Percentiles rank a stretch among this genome's conserved stretches.
Evolutionary conservation across 2,888 invertebrate genomes (phyloP).

Genomic region (Augiades crinisus): DNA sequence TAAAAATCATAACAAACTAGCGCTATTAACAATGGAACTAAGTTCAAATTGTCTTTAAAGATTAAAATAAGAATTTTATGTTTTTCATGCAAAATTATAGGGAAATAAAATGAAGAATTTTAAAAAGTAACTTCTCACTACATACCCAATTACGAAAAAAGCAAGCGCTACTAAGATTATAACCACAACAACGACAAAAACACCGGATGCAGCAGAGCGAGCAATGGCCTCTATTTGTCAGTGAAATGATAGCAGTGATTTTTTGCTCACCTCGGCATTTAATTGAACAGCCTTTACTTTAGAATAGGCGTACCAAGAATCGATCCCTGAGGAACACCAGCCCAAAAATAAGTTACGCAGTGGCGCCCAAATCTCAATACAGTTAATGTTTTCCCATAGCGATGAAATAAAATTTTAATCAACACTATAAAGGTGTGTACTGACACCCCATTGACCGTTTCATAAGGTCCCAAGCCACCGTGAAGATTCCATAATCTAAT

Average conservation of each 20-base stretch:
- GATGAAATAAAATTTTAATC: constrained; percentile 68
- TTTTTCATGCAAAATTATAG: no score
- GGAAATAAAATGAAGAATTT: constrained; percentile 6
- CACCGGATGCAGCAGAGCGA: constrained; percentile 57
- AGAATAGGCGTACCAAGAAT: constrained; percentile 21
- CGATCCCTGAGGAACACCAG: constrained; percentile 28
- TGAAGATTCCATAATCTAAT: constrained; percentile 75
- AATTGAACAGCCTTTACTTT: constrained; percentile 44
- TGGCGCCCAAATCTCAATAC: constrained; percentile 42
- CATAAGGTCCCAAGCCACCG: constrained; percentile 66
- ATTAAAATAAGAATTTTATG: no score
- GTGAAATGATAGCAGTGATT: constrained; percentile 53
- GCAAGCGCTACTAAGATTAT: constrained; percentile 39
- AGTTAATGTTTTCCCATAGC: constrained; percentile 57
- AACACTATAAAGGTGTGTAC: constrained; percentile 53
- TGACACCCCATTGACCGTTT: constrained; percentile 75
- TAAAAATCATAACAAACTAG: no score
- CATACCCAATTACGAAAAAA: constrained; percentile 33
- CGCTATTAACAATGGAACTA: no score
- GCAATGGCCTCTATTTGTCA: constrained; percentile 48
- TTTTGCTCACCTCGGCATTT: constrained; percentile 57
- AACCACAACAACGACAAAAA: constrained; percentile 48
- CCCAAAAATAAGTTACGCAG: constrained; percentile 31
- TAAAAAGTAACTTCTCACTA: constrained; percentile 16
- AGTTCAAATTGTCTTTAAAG: no score